phyloP scores from a whole-genome alignment of 1,140 invertebrate species.

The Zaprionus capensis region DNA sequence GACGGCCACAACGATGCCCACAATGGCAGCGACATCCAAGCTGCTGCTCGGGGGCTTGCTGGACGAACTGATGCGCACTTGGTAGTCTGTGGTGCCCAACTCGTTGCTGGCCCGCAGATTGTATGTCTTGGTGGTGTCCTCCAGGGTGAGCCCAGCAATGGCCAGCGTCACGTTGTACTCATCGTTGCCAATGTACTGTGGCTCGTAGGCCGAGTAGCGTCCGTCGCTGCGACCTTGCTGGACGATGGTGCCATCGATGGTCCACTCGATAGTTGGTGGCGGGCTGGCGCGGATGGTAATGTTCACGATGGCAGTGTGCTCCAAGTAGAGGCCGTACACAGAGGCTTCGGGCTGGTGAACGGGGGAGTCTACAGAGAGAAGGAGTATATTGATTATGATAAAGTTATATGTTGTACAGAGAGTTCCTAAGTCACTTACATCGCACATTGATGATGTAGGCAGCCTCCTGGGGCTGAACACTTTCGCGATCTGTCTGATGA shows the following conservation, averaged over 20 bases:
- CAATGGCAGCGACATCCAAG: conserved; percentile 89
- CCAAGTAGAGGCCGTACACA: conserved; percentile 89
- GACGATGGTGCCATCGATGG: conserved; percentile 86
- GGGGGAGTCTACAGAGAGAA: conserved; percentile 86
- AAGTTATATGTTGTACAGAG: background rate
- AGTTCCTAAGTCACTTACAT: conserved; percentile 58
- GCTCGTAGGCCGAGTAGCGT: conserved; percentile 73
- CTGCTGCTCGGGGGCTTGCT: conserved; percentile 86
- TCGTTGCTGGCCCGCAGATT: conserved; percentile 88
- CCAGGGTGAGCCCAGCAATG: conserved; percentile 88
- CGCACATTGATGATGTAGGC: conserved; percentile 68
- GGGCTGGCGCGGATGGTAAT: conserved; percentile 90
- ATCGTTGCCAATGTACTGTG: conserved; percentile 86
- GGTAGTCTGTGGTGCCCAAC: conserved; percentile 87
- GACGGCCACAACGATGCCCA: conserved; percentile 90
- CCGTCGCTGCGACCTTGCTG: conserved; percentile 84
- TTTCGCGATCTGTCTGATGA: conserved; percentile 85
- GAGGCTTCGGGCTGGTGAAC: conserved; percentile 85
- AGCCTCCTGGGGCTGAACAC: conserved; percentile 70
- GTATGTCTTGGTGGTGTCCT: conserved; percentile 90
- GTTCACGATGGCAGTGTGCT: conserved; percentile 88
- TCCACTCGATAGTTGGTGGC: conserved; percentile 88
- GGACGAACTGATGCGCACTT: conserved; percentile 87
- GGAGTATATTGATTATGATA: background rate
- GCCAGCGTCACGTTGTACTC: conserved; percentile 88